Evolutionary conservation across 2,888 invertebrate genomes (phyloP), one percentile per base, ranked within the genome.

Genomic region (Melanostoma mellinum): DNA sequence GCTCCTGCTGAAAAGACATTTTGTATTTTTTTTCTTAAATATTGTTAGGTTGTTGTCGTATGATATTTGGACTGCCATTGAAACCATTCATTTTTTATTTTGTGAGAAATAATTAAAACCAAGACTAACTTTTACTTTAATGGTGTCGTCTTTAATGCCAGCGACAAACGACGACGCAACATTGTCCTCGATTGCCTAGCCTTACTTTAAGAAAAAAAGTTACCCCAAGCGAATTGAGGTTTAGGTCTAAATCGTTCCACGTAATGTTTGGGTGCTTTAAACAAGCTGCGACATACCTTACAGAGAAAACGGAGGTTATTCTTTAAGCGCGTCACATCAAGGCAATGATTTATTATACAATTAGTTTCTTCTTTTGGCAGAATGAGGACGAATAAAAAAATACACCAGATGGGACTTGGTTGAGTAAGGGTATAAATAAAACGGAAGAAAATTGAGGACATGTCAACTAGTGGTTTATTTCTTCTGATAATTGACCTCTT

Each of bases 291-390:
- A 20, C 20, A 20, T 20, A 20, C 20, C 20, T 9, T 52, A 33
- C 0, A 55, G 48, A 33, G 8, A 35, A 38, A 9, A 35, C 35
- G n/a, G 50, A 74, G 36, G 79, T 65, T 38, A 76, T 80, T 71
- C 80, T 75, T 65, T 65, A 36, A 71, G 67, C 50, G 60, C 63
- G 68, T 63, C 63, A 73, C 69, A 82, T 74, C 78, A 73, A 74
- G 78, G 69, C 68, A 63, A 82, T 73, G 82, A 82, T 82, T 82
- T 82, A 82, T 82, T 82, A 82, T 82, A 73, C 82, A 82, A 82
- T 82, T 82, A 82, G 82, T 78, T 48, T 58, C 56, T 76, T 76
- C 65, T 74, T 40, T 10, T 60, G 42, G 35, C 53, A 71, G 65
- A 58, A 71, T 58, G 36, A 65, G 69, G 44, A 71, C 53, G 50